Evolutionary conservation across 2,888 invertebrate species (phyloP), one percentile per base, ranked within the genome.

Genomic region (Rotaria macrura): DNA sequence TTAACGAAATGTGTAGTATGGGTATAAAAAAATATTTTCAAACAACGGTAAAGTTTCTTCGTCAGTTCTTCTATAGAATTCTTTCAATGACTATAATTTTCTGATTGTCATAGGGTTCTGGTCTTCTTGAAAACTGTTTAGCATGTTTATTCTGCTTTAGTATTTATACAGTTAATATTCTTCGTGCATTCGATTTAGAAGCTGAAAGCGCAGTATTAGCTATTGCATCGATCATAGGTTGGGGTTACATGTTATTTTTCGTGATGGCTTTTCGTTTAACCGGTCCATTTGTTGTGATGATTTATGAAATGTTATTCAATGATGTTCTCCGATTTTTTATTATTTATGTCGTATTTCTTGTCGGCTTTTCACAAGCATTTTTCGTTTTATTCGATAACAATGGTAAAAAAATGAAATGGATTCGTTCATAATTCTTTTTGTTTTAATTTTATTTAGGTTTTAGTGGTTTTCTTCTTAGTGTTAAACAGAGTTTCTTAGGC

Each of bases 21-120:
- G 79, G 79, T n/a, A 40, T 79, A 12, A 43, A n/a, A 40, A 79
- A 79, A 79, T 79, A 79, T 79, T 43, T 79, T 43, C 40, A 43
- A 43, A 43, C 79, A 43, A 43, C 79, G 5, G 79, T 79, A 79
- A 79, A n/a, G 0, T 47, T 12, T 12, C 9, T 47, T 9, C 47
- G 9, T 47, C 10, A 6, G 5, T 25, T 12, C 25, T 12, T 40
- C 9, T 29, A 7, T 12, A 57, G 3, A 29, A 25, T 57, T 29
- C 7, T 57, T n/a, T 34, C 10, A 12, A 34, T 57, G 2, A n/a
- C 12, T 43, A 65, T 14, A 17, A 65, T 43, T 43, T 43, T 79
- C 7, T 43, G 40, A n/a, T 40, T 6, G 40, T 7, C 2, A 43
- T 43, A 79, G 79, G 79, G 79, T 79, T 79, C 79, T 25, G 79